These are phyloP conservation scores for Carposina sasakii DNA, from an alignment of 1,140 invertebrate species.

Conservation along the genomic window DNA sequence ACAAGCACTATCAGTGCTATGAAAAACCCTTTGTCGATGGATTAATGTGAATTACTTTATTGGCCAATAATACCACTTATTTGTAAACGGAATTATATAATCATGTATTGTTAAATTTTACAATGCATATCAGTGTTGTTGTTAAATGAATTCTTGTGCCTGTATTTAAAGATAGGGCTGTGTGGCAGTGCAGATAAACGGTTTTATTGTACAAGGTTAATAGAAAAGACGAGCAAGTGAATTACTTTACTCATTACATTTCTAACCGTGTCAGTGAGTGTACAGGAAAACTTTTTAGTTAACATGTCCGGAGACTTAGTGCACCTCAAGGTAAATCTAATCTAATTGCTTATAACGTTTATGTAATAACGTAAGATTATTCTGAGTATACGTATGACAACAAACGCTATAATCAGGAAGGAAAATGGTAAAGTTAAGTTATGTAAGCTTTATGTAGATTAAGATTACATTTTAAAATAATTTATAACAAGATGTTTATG, in stretches of 20 bases:
- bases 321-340: slow-evolving; percentile 35
- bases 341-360: no score
- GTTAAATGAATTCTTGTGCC: slow-evolving; percentile 43
- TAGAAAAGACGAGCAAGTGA: slow-evolving; percentile 40
- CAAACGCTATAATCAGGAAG: no score
- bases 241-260: slow-evolving; percentile 34
- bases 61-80: slow-evolving; percentile 32
- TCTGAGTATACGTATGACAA: no score
- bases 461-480: no score
- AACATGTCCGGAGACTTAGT: slow-evolving; percentile 40
- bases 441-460: no score
- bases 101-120: slow-evolving; percentile 45
- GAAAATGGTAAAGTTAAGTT: no score
- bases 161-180: slow-evolving; percentile 65
- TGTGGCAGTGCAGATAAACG: slow-evolving; percentile 61
- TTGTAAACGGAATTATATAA: no score
- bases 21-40: slow-evolving; percentile 29
- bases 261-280: slow-evolving; percentile 33
- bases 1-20: slow-evolving; percentile 17
- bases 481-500: no score
- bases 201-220: slow-evolving; percentile 48
- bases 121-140: slow-evolving; percentile 31
- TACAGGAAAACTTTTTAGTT: slow-evolving; percentile 8
- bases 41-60: slow-evolving; percentile 53
- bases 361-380: no score